Evolutionary conservation across 2,888 invertebrate genomes (phyloP).

Genomic region (Crematogaster levior): DNA sequence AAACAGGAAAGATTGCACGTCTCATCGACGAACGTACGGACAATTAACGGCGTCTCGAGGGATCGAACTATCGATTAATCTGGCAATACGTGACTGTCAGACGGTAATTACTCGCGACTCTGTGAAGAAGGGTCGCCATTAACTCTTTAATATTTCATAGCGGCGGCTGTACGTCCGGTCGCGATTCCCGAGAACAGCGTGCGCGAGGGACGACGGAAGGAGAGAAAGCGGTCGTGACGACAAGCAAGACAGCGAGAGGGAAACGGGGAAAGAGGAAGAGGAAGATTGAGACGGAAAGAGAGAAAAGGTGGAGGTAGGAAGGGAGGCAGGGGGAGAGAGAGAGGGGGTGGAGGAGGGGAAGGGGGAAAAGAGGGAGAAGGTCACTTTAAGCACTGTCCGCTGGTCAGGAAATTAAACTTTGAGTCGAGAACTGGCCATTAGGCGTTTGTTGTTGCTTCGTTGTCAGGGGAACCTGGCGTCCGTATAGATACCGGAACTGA

Average conservation of each 20-base stretch:
- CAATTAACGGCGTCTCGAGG: constrained; percentile 44
- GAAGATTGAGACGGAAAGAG: constrained; percentile 41
- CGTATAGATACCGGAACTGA: constrained; percentile 83
- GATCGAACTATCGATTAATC: constrained; percentile 61
- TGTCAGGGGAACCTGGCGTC: constrained; percentile 81
- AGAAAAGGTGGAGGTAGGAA: constrained; percentile 33
- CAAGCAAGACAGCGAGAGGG: constrained; percentile 41
- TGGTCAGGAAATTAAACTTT: constrained; percentile 84
- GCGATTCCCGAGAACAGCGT: constrained; percentile 42
- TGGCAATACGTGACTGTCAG: constrained; percentile 34
- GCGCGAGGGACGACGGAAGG: constrained; percentile 39
- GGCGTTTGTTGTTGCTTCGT: constrained; percentile 83
- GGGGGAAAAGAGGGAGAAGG: constrained; percentile 62
- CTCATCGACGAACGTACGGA: not conserved
- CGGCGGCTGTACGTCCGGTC: constrained; percentile 60
- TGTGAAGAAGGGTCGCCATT: constrained; percentile 56
- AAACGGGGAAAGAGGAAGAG: constrained; percentile 32
- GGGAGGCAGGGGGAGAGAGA: constrained; percentile 42
- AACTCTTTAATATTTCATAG: constrained; percentile 70
- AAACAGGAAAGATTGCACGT: constrained; percentile 15
- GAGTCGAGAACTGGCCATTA: constrained; percentile 82
- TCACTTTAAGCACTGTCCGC: constrained; percentile 80
- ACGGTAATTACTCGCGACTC: constrained; percentile 54
- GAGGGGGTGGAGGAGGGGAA: constrained; percentile 37
- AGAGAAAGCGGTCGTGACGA: constrained; percentile 46